Percentiles rank a stretch among this genome's conserved stretches.
Evolutionary conservation across 2,113 vertebrate species (phyloP).

Genomic region (Gorsachius goisagi): DNA sequence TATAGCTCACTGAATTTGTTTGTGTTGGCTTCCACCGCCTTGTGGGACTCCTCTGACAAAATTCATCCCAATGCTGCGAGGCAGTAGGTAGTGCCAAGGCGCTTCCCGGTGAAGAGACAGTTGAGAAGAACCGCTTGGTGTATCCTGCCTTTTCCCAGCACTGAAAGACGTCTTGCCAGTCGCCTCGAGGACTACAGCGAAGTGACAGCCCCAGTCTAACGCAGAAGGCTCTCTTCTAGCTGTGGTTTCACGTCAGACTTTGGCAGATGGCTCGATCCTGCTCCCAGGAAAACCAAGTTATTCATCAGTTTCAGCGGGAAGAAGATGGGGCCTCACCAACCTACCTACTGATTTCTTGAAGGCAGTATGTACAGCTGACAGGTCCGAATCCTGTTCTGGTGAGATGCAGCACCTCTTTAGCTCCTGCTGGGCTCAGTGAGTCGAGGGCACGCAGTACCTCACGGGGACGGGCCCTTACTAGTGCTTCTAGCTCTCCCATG

Average conservation of each 20-base stretch:
- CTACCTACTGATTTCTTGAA: neutral
- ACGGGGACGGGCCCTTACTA: neutral
- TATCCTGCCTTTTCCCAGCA: neutral
- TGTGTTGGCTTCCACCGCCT: neutral
- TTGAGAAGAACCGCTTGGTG: accelerated
- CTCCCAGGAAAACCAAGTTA: neutral
- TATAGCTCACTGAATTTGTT: neutral
- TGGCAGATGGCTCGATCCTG: neutral
- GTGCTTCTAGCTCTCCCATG: conserved; percentile 24
- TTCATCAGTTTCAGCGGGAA: accelerated
- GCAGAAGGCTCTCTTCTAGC: neutral
- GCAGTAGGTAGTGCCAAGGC: neutral
- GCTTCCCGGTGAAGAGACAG: neutral
- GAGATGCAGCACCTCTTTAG: neutral
- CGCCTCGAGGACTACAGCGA: neutral
- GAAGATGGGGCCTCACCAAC: neutral
- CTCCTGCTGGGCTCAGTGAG: neutral
- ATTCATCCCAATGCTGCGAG: neutral
- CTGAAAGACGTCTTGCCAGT: accelerated
- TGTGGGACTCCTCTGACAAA: neutral
- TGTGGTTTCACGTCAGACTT: accelerated
- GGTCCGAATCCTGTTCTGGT: neutral
- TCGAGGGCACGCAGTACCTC: neutral
- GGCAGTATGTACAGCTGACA: neutral
- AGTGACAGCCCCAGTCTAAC: neutral